phyloP scores from a whole-genome alignment of 92 coral and sea anemone genomes.

The Actinernus sp. region DNA sequence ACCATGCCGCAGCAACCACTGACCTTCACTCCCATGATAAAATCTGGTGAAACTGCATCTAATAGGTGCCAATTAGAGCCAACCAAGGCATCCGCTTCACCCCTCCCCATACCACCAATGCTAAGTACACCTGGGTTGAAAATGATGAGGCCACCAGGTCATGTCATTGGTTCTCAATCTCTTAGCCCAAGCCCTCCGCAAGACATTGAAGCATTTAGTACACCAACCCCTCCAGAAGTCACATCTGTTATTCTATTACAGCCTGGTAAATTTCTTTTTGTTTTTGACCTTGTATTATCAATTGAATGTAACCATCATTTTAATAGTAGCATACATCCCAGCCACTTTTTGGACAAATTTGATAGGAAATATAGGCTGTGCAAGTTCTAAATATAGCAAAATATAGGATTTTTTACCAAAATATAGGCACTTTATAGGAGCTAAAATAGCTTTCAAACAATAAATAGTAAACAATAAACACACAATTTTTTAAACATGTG shows the following conservation, averaged over 20 bases:
- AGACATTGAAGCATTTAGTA: slow-evolving; percentile 4
- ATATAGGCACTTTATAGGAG: too few species aligned
- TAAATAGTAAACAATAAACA: too few species aligned
- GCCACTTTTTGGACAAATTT: too few species aligned
- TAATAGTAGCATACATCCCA: too few species aligned
- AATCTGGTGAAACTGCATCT: slow-evolving; percentile 4
- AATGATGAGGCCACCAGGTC: slow-evolving; percentile 31
- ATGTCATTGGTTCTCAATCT: not conserved
- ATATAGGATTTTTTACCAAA: too few species aligned
- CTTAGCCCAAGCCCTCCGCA: not conserved
- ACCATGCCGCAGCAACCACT: slow-evolving; percentile 60
- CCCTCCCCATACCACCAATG: slow-evolving; percentile 71
- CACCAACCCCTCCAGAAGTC: slow-evolving; percentile 86
- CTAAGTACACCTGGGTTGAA: slow-evolving; percentile 81
- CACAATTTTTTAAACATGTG: too few species aligned
- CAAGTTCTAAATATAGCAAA: too few species aligned
- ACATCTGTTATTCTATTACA: slow-evolving; percentile 74
- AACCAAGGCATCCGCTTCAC: slow-evolving; percentile 14
- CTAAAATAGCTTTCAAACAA: too few species aligned
- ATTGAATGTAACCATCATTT: too few species aligned
- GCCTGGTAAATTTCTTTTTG: slow-evolving; percentile 80
- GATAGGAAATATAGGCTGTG: too few species aligned
- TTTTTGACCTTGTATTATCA: too few species aligned
- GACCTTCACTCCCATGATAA: slow-evolving; percentile 78
- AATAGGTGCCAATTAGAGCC: not conserved